A percentile compares a stretch with the other conserved stretches of the same genome.
Evolutionary conservation across 2,888 invertebrate species (phyloP).

Genomic region (Hyposoter didymator): DNA sequence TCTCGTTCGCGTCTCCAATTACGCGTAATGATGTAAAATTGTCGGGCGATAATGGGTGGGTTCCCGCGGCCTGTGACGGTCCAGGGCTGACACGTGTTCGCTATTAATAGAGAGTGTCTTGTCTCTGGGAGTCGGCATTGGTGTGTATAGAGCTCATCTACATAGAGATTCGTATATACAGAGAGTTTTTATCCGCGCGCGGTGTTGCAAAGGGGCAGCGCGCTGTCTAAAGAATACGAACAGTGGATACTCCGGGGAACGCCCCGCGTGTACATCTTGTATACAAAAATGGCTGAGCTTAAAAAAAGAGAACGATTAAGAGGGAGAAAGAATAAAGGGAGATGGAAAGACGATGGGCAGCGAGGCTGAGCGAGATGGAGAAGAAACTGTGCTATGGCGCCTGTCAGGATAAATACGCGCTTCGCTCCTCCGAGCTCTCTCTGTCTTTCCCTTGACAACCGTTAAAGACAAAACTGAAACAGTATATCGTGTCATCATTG

Average conservation of each 20-base stretch:
- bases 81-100: slow-evolving; percentile 75
- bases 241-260: slow-evolving; percentile 35
- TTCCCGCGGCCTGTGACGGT: slow-evolving; percentile 62
- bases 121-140: slow-evolving; percentile 29
- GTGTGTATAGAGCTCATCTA: slow-evolving; percentile 8
- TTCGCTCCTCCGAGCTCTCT: slow-evolving; percentile 61
- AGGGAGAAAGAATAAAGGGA: slow-evolving; percentile 20
- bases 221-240: slow-evolving; percentile 42
- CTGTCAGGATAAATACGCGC: slow-evolving; percentile 75
- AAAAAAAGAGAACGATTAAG: slow-evolving; percentile 39
- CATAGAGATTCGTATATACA: neutral
- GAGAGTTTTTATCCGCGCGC: slow-evolving; percentile 71
- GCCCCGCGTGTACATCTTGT: slow-evolving; percentile 24
- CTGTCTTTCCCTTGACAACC: slow-evolving; percentile 57
- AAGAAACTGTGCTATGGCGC: slow-evolving; percentile 71
- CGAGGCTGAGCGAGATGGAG: slow-evolving; percentile 48
- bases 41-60: slow-evolving; percentile 77
- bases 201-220: slow-evolving; percentile 47
- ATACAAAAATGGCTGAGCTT: slow-evolving; percentile 32
- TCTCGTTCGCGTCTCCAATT: slow-evolving; percentile 73
- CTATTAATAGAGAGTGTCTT: slow-evolving; percentile 76
- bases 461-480: slow-evolving; percentile 76
- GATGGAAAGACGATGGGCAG: slow-evolving; percentile 52
- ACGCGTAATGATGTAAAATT: slow-evolving; percentile 80
- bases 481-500: slow-evolving; percentile 61